Base-by-base conservation (phyloP, 1,140 invertebrate species). In the Glossosoma conforme region DNA sequence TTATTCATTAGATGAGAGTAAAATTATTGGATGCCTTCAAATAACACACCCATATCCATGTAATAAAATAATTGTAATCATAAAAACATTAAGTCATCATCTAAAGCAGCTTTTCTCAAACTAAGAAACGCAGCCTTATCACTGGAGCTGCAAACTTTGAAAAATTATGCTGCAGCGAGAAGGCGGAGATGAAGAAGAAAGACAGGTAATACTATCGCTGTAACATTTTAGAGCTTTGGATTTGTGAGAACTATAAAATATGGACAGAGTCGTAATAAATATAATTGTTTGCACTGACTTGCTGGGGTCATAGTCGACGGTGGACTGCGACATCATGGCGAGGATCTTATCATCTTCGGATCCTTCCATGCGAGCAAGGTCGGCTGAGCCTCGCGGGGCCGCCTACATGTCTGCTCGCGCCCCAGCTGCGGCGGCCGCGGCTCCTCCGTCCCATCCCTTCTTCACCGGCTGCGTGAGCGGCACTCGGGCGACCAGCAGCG, bases 301-400 rank as follows among this genome's bases (percentile, higher is more conserved):
- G 68, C 90, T 89, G 48, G 93, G 90, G 74, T 97, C 92, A 79
- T 97, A 99, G 66, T 96, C 94, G 65, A 87, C 86, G 37, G 92
- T 95, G 28, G 93, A 96, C 64, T 97, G 94, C 45, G 86, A 83
- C 82, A 98, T 97, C 88, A 98, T 96, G 54, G 91, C 92, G 65
- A 87, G 85, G 62, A 99, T 95, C 75, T 97, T 97, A 64, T 98
- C 94, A 63, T 96, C 91, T 76, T 99, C 96, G 20, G 88, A 88
- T 36, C 87, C 89, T 77, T 93, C 89, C 72, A 96, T 84, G 67
- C 83, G 86, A 17, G 88, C 85, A 53, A 97, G 76, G 78, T 97
- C 93, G 36, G 90, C 83, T 62, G 74, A 65, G 44, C 70, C 64
- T 61, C 61, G 82, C 81, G 63, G 75, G 68, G 20, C 64, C 60